Base-by-base conservation (phyloP, 2,797 vertebrate species). In the Rhinichthys osculus region DNA sequence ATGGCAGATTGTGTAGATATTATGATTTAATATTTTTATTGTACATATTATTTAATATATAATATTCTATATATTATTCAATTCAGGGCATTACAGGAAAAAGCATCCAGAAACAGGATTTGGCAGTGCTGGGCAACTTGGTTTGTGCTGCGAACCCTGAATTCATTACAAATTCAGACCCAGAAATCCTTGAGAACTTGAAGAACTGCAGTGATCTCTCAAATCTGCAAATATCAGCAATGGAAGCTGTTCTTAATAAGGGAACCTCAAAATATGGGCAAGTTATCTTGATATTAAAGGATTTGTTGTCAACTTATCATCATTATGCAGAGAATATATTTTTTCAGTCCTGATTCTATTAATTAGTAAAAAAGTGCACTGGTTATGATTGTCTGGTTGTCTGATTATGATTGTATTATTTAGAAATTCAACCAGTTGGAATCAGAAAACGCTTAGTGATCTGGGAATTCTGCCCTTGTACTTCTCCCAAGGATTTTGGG, bases 201-300 rank as follows among this genome's bases (percentile, higher is more conserved):
- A 89, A 89, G 84, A 81, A 84, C 59, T 89, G 88, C 87, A 84
- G 11, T 5, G 42, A 82, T 7, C 67, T 86, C 40, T 77, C 85
- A 42, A 50, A 54, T 77, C 6, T 0, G 0, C 87, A 88, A 81
- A 76, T 52, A 14, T 5, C 3, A 42, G 82, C 88, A 17, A 62
- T 85, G 59, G 73, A 87, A 30, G 30, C 23, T 0, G 50, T 83
- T 35, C 70, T 89, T 7, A 2, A 77, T n/a, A 62, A 23, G 2
- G 86, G 88, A 72, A 66, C 23, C 0, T 70, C 86, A 35, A 83
- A 76, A 50, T 89, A 87, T 64, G 88, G 88, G 88, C 70, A 83
- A 77, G 86, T 85, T 44, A 85, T 10, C 10, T 35, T 79, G 9
- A 74, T 72, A 23, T 21, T 27, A 59, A 38, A 57, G 14, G 62